These are phyloP conservation scores for Stylophora pistillata DNA, from an alignment of 64 coral and sea anemone species.

Conservation along the genomic window DNA sequence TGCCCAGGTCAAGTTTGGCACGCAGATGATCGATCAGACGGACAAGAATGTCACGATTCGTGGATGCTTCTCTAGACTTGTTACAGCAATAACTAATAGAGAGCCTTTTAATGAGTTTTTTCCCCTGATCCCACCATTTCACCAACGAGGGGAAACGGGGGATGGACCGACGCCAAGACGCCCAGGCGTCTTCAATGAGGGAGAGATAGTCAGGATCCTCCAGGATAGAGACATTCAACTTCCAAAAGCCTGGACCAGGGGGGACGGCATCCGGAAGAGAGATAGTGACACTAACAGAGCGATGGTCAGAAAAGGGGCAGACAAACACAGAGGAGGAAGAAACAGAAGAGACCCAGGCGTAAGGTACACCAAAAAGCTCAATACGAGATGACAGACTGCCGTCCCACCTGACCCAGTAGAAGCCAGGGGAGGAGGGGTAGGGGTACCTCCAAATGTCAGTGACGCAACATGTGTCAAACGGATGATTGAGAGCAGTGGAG, in stretches of 20 bases:
- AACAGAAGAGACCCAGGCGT: not conserved
- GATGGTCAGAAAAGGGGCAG: constrained; percentile 54
- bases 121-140: constrained; percentile 48
- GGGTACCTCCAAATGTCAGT: not conserved
- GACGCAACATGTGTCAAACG: not conserved
- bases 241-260: constrained; percentile 20
- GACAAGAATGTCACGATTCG: not conserved
- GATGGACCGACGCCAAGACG: not conserved
- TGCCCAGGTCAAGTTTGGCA: constrained; percentile 3
- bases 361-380: not conserved
- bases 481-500: not conserved
- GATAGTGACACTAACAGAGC: not conserved
- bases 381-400: not conserved
- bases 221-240: constrained; percentile 8
- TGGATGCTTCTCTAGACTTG: not conserved
- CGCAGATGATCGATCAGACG: not conserved
- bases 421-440: not conserved
- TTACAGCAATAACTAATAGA: not conserved
- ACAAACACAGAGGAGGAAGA: not conserved
- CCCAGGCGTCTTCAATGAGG: no score
- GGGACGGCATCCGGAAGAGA: not conserved
- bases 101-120: constrained; percentile 16
- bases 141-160: not conserved
- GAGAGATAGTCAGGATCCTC: not conserved
- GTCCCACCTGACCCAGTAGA: not conserved